Conservation (phyloP, 2,888 invertebrate species). For the Antheraea yamamai region DNA sequence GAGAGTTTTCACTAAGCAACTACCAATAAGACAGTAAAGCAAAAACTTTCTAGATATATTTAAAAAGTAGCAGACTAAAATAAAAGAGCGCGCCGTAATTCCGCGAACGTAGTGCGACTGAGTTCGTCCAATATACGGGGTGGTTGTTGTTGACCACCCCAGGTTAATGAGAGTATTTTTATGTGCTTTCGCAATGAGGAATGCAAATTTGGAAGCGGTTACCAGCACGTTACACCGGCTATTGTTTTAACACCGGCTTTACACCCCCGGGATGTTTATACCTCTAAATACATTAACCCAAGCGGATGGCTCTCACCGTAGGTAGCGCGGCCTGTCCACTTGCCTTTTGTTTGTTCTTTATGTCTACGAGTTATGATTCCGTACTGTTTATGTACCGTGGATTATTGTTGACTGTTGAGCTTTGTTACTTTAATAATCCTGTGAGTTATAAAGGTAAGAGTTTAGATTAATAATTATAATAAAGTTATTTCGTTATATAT, state of each 20-base stretch:
- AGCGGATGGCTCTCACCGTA: slow-evolving; percentile 46
- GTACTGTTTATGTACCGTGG: slow-evolving; percentile 24
- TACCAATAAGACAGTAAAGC: too few relatives aligned
- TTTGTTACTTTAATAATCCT: background rate
- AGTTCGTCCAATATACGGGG: slow-evolving; percentile 41
- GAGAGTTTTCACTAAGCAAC: background rate
- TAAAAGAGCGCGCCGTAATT: slow-evolving; percentile 33
- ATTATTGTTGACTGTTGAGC: background rate
- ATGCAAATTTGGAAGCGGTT: slow-evolving; percentile 78
- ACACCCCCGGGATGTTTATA: slow-evolving; percentile 63
- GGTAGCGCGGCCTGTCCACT: slow-evolving; percentile 56
- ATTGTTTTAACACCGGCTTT: slow-evolving; percentile 74
- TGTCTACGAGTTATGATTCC: slow-evolving; percentile 21
- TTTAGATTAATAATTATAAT: background rate
- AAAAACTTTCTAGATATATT: background rate
- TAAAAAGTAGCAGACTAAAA: background rate
- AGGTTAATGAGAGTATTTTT: slow-evolving; percentile 81
- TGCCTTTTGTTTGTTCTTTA: slow-evolving; percentile 59
- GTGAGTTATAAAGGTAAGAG: background rate
- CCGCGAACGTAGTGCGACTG: slow-evolving; percentile 32
- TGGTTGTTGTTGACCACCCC: slow-evolving; percentile 68
- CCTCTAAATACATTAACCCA: slow-evolving; percentile 70
- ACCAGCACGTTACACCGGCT: slow-evolving; percentile 66
- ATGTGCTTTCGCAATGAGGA: slow-evolving; percentile 79
- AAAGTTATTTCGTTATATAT: background rate